Evolutionary conservation across 2,888 invertebrate genomes (phyloP).

Genomic region (Mactromeris polynyma): DNA sequence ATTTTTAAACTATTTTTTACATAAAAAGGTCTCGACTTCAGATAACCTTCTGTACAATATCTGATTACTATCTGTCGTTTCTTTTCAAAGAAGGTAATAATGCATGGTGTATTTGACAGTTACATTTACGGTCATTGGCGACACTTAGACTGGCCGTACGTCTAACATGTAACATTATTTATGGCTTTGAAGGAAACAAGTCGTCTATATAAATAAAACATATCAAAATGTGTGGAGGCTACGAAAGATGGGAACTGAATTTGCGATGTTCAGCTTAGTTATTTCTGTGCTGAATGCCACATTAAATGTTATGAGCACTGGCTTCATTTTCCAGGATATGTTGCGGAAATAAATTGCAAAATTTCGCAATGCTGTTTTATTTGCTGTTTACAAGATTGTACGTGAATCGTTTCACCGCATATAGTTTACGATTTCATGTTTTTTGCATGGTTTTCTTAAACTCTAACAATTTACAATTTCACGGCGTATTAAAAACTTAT

Average conservation of each 20-base stretch:
- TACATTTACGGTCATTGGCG: conserved; percentile 20
- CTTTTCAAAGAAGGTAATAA: conserved; percentile 47
- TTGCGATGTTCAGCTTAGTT: background rate
- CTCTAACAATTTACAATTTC: conserved; percentile 3
- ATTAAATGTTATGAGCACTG: background rate
- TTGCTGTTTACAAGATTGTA: background rate
- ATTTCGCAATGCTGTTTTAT: background rate
- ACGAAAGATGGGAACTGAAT: background rate
- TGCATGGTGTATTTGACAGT: conserved; percentile 47
- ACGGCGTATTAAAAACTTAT: conserved; percentile 25
- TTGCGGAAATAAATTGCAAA: background rate
- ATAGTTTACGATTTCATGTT: background rate
- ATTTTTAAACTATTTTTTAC: conserved; percentile 4
- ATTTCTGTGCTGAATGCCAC: background rate
- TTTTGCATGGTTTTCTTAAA: background rate
- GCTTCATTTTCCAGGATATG: background rate
- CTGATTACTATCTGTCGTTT: conserved; percentile 40
- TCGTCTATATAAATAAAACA: background rate
- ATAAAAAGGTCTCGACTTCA: conserved; percentile 13
- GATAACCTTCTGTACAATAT: background rate
- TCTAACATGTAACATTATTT: background rate
- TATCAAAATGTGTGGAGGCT: background rate
- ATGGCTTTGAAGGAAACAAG: background rate
- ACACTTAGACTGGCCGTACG: conserved; percentile 20
- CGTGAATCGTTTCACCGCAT: background rate